Conservation (phyloP, 1,140 invertebrate genomes). For the Bicyclus anynana region DNA sequence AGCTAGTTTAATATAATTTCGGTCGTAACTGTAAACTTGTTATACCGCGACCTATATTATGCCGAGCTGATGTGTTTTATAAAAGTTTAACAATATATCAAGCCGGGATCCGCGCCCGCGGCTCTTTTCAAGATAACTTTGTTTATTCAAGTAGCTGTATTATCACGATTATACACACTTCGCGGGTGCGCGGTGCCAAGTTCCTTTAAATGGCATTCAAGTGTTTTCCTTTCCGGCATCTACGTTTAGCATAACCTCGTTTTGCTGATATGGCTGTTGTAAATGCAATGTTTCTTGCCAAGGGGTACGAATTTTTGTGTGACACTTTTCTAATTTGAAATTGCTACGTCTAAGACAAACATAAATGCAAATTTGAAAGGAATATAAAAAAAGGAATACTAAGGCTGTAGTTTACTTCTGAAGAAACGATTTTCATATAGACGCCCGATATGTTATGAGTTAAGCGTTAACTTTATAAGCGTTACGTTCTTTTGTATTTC, state of each 20-base stretch:
- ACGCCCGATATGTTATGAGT: too few relatives aligned
- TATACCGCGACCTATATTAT: slow-evolving; percentile 10
- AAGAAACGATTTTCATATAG: too few relatives aligned
- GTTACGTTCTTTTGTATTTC: too few relatives aligned
- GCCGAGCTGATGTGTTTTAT: slow-evolving; percentile 17
- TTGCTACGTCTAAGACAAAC: neutral
- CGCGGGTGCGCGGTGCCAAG: slow-evolving; percentile 17
- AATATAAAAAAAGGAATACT: too few relatives aligned
- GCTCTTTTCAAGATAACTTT: slow-evolving; percentile 18
- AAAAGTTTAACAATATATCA: slow-evolving; percentile 25
- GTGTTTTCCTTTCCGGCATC: slow-evolving; percentile 15
- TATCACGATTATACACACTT: slow-evolving; percentile 22
- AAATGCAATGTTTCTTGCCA: slow-evolving; percentile 1
- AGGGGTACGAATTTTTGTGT: neutral
- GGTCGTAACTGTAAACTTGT: too few relatives aligned
- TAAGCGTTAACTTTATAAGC: too few relatives aligned
- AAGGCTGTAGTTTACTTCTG: too few relatives aligned
- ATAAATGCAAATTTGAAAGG: too few relatives aligned
- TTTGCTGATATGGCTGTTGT: slow-evolving; percentile 7
- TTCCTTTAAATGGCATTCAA: slow-evolving; percentile 23
- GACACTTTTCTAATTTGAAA: neutral
- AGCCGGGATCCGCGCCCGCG: slow-evolving; percentile 4
- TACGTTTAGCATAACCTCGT: slow-evolving; percentile 12
- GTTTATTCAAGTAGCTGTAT: slow-evolving; percentile 25
- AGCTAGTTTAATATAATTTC: too few relatives aligned